Base-by-base conservation (phyloP, 2,797 vertebrate genomes). In the Microhierax caerulescens region DNA sequence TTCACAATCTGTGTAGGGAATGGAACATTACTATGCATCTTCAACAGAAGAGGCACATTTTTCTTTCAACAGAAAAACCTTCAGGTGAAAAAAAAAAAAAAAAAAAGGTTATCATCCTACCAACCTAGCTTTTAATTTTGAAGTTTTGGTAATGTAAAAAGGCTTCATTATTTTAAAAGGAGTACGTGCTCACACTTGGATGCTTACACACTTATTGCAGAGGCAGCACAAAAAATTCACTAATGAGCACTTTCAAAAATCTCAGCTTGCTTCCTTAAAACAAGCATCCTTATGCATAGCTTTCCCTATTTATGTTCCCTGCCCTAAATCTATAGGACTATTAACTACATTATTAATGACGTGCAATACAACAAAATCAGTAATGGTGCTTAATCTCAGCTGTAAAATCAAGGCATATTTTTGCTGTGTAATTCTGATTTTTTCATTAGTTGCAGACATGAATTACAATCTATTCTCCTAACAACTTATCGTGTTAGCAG, bases 401-500 rank as follows among this genome's bases (percentile, higher is more conserved):
- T 53, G 51, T 24, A 87, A 13, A 27, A 73, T 54, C 36, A 75
- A 45, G 37, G 23, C 28, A 34, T 59, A 53, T 45, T 60, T 93
- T 72, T 78, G 51, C 41, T n/a, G 28, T n/a, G 25, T 27, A 45
- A 75, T 81, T 95, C 69, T 76, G 47, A 73, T 93, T 82, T 86
- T 76, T 43, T 36, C 60, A 12, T 84, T 73, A 79, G 21, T 8
- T 73, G 50, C 59, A 88, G 75, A 73, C 28, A 43, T 5, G 22
- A 89, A 76, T 48, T 34, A 41, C 2, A 4, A 41, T 83, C 91
- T 80, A 41, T 37, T 85, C 53, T 76, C 73, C 56, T 61, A 63
- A 43, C 19, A 85, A 39, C 7, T 70, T 17, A 20, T 6, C 0
- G 0, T 9, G 9, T 73, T 88, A 2, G 0, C 73, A 25, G 10